Base-by-base conservation (phyloP, 2,888 invertebrate genomes). In the Aleiodes testaceus region DNA sequence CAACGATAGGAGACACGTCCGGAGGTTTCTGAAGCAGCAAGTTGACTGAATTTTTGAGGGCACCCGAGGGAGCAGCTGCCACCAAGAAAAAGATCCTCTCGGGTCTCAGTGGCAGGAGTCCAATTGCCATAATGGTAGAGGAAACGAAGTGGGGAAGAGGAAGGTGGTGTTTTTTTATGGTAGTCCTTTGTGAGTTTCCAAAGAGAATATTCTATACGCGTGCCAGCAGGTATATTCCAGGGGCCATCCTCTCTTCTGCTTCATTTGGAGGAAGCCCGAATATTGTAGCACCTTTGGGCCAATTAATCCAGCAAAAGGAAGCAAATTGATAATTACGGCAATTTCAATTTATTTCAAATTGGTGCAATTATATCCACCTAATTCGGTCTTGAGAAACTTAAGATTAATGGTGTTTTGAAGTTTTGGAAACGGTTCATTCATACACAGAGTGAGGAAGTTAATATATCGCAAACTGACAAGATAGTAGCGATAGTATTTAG, bases 1-100 rank as follows among this genome's bases (percentile, higher is more conserved):
- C 22, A 45, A n/a, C 12, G 16, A 12, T 52, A 69, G 63, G 63
- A 18, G 68, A 69, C 50, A 67, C 75, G 74, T 78, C 79, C 72
- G 72, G 72, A 75, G 74, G 66, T 73, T 74, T 73, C 79, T 79
- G 76, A 73, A 73, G 77, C 78, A 74, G 74, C 61, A 72, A 79
- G 63, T 78, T 74, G 79, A 81, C 82, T 82, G 79, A 80, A 78
- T 77, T 75, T 76, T 76, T 66, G 66, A 72, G 52, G 74, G 69
- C 73, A 14, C 66, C 61, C 26, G 20, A 66, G 69, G 65, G 18
- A 73, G 71, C 77, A 78, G 78, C 80, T 80, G 79, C 79, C 74
- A 75, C 77, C 72, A 36, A 36, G 63, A 78, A 79, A 76, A 78
- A 78, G 74, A 80, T 80, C 77, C 79, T 79, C 72, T 72, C 72